Evolutionary conservation across 2,888 invertebrate species (phyloP).

Genomic region (Galeruca laticollis): DNA sequence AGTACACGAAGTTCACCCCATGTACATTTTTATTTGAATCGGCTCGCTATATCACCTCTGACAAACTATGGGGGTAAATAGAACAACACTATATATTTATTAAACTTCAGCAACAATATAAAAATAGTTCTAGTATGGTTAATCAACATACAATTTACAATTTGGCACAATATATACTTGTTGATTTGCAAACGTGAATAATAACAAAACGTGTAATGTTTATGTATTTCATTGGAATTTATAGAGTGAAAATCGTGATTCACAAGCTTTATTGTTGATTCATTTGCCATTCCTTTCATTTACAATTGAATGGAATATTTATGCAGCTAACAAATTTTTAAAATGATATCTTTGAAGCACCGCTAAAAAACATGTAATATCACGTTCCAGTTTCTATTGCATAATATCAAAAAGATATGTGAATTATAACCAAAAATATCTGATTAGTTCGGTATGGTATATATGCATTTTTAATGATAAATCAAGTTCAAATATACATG

Average conservation of each 20-base stretch:
- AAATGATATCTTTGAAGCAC: background rate
- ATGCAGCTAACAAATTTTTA: background rate
- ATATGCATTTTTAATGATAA: no score
- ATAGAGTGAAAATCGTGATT: slow-evolving; percentile 31
- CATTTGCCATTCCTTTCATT: slow-evolving; percentile 15
- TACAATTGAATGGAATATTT: background rate
- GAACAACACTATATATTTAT: no score
- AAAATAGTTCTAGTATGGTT: no score
- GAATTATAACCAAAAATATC: no score
- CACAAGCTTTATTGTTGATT: slow-evolving; percentile 17
- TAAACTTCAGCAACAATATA: no score
- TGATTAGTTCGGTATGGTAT: no score
- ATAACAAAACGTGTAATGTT: slow-evolving; percentile 27
- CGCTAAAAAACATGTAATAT: background rate
- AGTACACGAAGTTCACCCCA: no score
- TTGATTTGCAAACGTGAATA: slow-evolving; percentile 19
- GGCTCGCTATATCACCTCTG: no score
- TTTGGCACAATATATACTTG: background rate
- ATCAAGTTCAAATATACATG: no score
- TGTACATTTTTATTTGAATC: no score
- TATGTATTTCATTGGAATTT: slow-evolving; percentile 29
- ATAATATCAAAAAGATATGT: no score
- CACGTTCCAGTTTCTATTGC: background rate
- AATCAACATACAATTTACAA: background rate
- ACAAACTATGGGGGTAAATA: no score